phyloP scores from a whole-genome alignment of 1,140 invertebrate genomes.

The Anoplolepis gracilipes region DNA sequence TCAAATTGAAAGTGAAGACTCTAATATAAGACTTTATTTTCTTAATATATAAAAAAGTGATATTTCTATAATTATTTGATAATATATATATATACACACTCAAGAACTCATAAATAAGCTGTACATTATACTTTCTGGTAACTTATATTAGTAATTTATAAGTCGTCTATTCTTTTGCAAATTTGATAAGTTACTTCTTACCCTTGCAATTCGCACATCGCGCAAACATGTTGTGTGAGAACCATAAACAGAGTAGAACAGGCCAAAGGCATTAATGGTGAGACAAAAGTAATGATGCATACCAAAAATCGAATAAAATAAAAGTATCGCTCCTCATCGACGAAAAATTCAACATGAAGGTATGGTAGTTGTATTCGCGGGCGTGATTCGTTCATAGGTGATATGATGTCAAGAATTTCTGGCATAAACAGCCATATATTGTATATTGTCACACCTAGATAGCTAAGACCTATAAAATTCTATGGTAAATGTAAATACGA shows the following conservation, averaged over 20 bases:
- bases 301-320: background rate
- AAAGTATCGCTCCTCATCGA: conserved; percentile 1
- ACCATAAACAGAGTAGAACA: background rate
- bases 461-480: conserved; percentile 12
- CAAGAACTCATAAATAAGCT: too few species aligned
- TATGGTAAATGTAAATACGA: background rate
- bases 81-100: too few species aligned
- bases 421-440: background rate
- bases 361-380: background rate
- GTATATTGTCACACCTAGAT: background rate
- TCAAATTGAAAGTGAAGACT: too few species aligned
- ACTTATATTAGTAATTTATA: background rate
- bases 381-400: conserved; percentile 17
- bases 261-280: background rate
- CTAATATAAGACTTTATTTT: too few species aligned
- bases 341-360: background rate
- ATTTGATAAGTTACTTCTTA: conserved; percentile 7
- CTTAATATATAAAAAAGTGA: too few species aligned
- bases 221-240: conserved; percentile 22
- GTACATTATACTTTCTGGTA: background rate
- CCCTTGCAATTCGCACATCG: conserved; percentile 22
- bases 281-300: background rate
- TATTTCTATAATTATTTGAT: too few species aligned
- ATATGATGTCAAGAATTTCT: conserved; percentile 15
- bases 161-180: too few species aligned